phyloP scores from a whole-genome alignment of 2,888 invertebrate species.

The Phalera bucephala region DNA sequence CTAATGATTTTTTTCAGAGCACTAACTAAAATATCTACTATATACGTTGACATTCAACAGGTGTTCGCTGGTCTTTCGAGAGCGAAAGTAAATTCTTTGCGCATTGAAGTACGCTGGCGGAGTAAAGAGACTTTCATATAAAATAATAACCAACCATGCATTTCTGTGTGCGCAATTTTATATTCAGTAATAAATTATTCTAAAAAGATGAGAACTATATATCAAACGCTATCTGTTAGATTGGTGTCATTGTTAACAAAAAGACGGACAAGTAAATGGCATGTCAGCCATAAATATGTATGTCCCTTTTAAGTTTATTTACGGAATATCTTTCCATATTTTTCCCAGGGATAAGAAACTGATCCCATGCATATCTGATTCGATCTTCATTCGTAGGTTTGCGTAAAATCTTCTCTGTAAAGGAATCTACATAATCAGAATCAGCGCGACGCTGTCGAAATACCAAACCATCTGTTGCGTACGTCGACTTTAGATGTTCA shows the following conservation, averaged over 20 bases:
- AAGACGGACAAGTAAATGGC: slow-evolving; percentile 22
- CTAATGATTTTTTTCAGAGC: slow-evolving; percentile 30
- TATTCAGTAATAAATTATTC: too few relatives aligned
- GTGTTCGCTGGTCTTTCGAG: slow-evolving; percentile 24
- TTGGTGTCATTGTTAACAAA: slow-evolving; percentile 26
- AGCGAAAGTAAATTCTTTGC: slow-evolving; percentile 10
- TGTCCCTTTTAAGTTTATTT: slow-evolving; percentile 56
- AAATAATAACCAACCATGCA: slow-evolving; percentile 12
- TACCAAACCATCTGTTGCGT: slow-evolving; percentile 53
- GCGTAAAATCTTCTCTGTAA: slow-evolving; percentile 67
- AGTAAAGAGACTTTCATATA: slow-evolving; percentile 19
- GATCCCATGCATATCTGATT: slow-evolving; percentile 76
- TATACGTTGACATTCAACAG: slow-evolving; percentile 23
- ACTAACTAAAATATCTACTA: slow-evolving; percentile 6
- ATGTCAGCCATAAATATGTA: slow-evolving; percentile 32
- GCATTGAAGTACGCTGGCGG: slow-evolving; percentile 6
- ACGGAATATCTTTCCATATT: slow-evolving; percentile 59
- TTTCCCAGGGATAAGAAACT: slow-evolving; percentile 61
- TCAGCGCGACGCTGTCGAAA: slow-evolving; percentile 65
- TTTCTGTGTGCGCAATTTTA: too few relatives aligned
- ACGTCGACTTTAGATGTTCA: slow-evolving; percentile 29
- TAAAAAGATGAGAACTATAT: too few relatives aligned
- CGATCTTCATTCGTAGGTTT: slow-evolving; percentile 72
- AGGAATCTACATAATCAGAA: slow-evolving; percentile 75
- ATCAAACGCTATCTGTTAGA: too few relatives aligned